Evolutionary conservation across 2,113 vertebrate genomes (phyloP).

Genomic region (Phaethon lepturus): DNA sequence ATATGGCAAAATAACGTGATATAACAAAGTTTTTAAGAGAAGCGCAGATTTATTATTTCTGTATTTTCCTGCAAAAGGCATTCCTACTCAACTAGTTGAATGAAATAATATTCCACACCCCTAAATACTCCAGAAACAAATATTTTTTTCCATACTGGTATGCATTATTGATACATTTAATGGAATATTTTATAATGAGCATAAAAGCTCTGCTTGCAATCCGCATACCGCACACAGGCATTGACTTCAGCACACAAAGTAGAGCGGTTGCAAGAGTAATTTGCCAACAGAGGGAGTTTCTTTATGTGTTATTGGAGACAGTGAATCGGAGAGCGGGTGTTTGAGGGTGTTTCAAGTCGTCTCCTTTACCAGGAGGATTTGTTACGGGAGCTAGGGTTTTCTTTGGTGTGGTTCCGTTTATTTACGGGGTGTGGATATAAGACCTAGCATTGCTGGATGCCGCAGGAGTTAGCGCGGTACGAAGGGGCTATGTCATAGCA

Average conservation of each 20-base stretch:
- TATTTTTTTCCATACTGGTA: neutral
- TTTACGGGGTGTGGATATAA: neutral
- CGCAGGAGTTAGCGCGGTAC: neutral
- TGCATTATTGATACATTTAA: neutral
- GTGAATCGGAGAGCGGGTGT: neutral
- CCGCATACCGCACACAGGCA: neutral
- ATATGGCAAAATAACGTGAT: neutral
- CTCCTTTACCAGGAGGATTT: neutral
- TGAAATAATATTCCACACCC: neutral
- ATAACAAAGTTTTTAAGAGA: neutral
- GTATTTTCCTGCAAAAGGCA: neutral
- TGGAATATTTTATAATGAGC: neutral
- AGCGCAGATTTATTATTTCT: neutral
- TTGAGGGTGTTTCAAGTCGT: neutral
- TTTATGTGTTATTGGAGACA: neutral
- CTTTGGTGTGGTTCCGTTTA: neutral
- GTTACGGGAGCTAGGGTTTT: too few species aligned
- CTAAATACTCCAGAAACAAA: neutral
- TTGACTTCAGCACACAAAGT: neutral
- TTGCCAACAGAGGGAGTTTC: neutral
- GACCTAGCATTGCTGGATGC: neutral
- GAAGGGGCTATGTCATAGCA: accelerated
- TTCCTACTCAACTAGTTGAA: neutral
- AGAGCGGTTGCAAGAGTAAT: neutral
- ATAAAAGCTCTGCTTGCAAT: neutral